phyloP scores from a whole-genome alignment of 2,797 vertebrate genomes.

The Scleropages formosus region DNA sequence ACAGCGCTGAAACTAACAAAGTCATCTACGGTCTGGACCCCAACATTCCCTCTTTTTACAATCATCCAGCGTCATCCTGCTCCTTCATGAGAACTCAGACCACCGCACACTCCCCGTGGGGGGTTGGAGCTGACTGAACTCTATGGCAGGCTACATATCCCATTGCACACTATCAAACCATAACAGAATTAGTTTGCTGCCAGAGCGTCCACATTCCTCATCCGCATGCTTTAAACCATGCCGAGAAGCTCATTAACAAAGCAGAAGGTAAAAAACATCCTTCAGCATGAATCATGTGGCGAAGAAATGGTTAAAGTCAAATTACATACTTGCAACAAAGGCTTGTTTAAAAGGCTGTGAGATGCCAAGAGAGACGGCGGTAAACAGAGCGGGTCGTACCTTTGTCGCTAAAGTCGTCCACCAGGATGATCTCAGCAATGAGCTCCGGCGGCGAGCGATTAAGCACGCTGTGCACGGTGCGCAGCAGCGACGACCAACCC shows the following conservation, averaged over 20 bases:
- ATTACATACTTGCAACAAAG: slow-evolving; percentile 21
- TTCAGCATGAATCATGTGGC: neutral
- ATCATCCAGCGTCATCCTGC: too few relatives aligned
- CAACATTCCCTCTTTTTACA: too few relatives aligned
- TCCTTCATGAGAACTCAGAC: too few relatives aligned
- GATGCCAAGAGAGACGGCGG: neutral
- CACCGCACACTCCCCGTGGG: too few relatives aligned
- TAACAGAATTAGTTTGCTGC: neutral
- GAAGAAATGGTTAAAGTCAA: slow-evolving; percentile 27
- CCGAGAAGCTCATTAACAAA: slow-evolving; percentile 9
- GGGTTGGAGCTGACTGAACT: neutral
- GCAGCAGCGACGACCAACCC: slow-evolving; percentile 94
- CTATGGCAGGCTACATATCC: neutral
- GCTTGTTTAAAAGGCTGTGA: neutral
- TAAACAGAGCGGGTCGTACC: slow-evolving; percentile 57
- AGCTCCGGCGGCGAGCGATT: slow-evolving; percentile 88
- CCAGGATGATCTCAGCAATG: slow-evolving; percentile 87
- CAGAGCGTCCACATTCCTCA: slow-evolving; percentile 1
- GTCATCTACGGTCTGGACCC: too few relatives aligned
- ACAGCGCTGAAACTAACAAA: too few relatives aligned
- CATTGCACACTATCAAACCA: neutral
- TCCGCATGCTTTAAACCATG: neutral
- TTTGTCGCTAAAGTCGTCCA: slow-evolving; percentile 97
- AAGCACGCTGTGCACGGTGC: slow-evolving; percentile 90
- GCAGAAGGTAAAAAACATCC: slow-evolving; percentile 22